These are phyloP conservation scores for Probosciger aterrimus DNA, from an alignment of 2,113 vertebrate genomes.

Conservation along the genomic window DNA sequence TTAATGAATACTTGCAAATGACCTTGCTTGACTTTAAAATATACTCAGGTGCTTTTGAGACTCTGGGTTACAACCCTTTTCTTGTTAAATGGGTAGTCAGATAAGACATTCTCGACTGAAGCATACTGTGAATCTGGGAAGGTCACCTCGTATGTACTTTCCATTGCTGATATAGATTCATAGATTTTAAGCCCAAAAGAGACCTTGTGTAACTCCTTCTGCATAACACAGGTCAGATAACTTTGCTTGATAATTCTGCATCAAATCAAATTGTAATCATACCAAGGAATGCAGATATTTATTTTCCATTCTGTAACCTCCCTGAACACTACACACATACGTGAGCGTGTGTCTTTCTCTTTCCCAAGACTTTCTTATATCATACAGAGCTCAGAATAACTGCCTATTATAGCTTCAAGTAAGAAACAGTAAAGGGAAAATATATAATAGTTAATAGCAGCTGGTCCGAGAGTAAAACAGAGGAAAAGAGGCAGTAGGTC, in stretches of 20 bases:
- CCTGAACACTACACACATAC: not conserved
- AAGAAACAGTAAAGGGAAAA: conserved; percentile 36
- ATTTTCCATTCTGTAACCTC: not conserved
- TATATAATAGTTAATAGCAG: conserved; percentile 51
- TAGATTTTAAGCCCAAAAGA: conserved; percentile 42
- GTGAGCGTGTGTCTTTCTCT: not conserved
- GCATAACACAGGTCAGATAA: conserved; percentile 3
- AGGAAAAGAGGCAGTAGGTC: conserved; percentile 59
- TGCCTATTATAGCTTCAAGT: conserved; percentile 37
- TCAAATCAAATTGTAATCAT: not conserved
- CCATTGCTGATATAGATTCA: conserved; percentile 21
- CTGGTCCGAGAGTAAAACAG: conserved; percentile 55
- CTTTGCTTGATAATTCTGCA: conserved; percentile 38
- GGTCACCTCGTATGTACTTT: conserved; percentile 5
- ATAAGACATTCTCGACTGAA: not conserved
- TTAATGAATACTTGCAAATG: not conserved
- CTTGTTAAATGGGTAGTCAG: not conserved
- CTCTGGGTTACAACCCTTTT: not conserved
- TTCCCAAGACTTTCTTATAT: not conserved
- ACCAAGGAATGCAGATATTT: not conserved
- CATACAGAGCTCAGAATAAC: conserved; percentile 8
- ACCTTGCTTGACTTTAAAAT: not conserved
- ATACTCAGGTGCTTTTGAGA: not conserved
- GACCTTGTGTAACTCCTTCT: not conserved
- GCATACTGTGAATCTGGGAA: not conserved